These are phyloP conservation scores for Regulus satrapa DNA, from an alignment of 2,113 vertebrate genomes.

Conservation along the genomic window DNA sequence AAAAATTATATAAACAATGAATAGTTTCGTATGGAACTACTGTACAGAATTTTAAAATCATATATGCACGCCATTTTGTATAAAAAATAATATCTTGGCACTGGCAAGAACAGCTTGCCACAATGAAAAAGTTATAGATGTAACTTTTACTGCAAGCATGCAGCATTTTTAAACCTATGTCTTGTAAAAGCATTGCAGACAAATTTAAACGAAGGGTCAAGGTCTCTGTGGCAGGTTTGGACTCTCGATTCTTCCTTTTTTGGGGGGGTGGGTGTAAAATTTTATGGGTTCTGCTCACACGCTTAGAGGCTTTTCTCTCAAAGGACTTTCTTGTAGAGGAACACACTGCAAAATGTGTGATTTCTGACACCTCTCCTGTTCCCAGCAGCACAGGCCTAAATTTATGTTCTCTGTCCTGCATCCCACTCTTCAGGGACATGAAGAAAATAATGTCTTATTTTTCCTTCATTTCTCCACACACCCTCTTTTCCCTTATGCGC, in stretches of 20 bases:
- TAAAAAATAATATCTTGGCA: conserved; percentile 25
- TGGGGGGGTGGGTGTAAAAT: conserved; percentile 35
- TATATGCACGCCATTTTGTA: not conserved
- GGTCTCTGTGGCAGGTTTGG: conserved; percentile 50
- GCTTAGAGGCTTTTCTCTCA: conserved; percentile 67
- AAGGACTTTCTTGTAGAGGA: conserved; percentile 63
- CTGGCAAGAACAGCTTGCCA: conserved; percentile 2
- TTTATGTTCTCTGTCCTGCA: conserved; percentile 67
- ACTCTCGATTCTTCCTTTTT: conserved; percentile 17
- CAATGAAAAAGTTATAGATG: conserved; percentile 44
- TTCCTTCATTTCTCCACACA: conserved; percentile 1
- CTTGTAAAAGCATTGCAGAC: conserved; percentile 50
- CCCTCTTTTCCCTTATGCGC: not conserved
- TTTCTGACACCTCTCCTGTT: conserved; percentile 75
- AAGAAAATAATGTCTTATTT: conserved; percentile 58
- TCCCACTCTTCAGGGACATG: conserved; percentile 50
- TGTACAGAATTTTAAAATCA: not conserved
- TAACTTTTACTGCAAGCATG: not conserved
- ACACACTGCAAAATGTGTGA: conserved; percentile 71
- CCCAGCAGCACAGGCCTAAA: conserved; percentile 56
- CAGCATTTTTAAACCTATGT: not conserved
- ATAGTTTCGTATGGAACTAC: conserved; percentile 26
- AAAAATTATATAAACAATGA: conserved; percentile 8
- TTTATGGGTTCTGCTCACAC: conserved; percentile 64
- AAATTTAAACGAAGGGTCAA: conserved; percentile 32